Percentiles rank a stretch among this genome's conserved stretches.
Evolutionary conservation across 2,888 invertebrate species (phyloP).

Genomic region (Spisula subtruncata): DNA sequence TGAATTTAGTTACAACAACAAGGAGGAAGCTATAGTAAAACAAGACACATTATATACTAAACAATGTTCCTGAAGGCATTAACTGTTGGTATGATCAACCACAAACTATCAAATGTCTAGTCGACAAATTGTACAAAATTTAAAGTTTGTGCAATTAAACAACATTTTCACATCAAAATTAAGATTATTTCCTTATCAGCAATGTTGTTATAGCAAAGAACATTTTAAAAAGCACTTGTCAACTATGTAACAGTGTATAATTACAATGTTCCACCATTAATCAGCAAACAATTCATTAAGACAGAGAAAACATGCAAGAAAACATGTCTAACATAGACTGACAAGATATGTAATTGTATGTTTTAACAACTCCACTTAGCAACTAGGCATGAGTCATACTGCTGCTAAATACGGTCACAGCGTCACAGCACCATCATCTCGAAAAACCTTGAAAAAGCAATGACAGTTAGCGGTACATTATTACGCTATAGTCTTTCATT

Average conservation of each 20-base stretch:
- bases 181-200: slow-evolving; percentile 7
- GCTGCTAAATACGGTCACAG: neutral
- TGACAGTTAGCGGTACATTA: slow-evolving; percentile 25
- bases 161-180: neutral
- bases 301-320: slow-evolving; percentile 2
- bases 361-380: slow-evolving; percentile 17
- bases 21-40: too few species aligned
- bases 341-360: slow-evolving; percentile 17
- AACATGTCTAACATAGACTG: slow-evolving; percentile 10
- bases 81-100: neutral
- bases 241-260: slow-evolving; percentile 1
- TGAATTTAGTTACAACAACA: too few species aligned
- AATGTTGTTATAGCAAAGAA: slow-evolving; percentile 8
- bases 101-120: neutral
- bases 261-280: slow-evolving; percentile 9
- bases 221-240: slow-evolving; percentile 24
- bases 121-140: neutral
- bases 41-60: too few species aligned
- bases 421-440: neutral
- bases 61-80: too few species aligned
- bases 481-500: neutral
- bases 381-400: neutral
- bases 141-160: neutral
- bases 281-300: slow-evolving; percentile 25
- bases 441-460: neutral